phyloP scores from a whole-genome alignment of 2,113 vertebrate species.

The Oceanites oceanicus region DNA sequence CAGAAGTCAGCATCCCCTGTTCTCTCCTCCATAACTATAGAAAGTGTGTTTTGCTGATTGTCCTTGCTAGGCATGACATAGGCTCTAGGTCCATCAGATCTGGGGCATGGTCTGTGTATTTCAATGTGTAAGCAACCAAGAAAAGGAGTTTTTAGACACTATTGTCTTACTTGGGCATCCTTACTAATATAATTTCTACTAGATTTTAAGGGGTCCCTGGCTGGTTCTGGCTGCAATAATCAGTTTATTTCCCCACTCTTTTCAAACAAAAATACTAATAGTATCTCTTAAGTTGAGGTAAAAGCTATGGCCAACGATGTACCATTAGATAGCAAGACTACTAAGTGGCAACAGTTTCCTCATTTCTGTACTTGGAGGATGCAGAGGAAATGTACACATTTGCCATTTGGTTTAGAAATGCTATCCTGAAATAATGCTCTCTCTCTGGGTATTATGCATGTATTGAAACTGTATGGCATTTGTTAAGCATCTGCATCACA shows the following conservation, averaged over 20 bases:
- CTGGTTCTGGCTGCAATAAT: neutral
- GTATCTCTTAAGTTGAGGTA: neutral
- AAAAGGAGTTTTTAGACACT: neutral
- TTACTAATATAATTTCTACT: neutral
- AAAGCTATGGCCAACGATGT: neutral
- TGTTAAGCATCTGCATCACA: neutral
- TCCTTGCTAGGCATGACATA: neutral
- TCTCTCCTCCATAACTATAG: neutral
- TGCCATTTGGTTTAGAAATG: neutral
- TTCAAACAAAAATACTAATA: neutral
- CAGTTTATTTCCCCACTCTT: slow-evolving; percentile 35
- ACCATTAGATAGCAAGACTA: neutral
- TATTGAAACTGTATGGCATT: neutral
- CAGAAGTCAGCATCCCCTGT: neutral
- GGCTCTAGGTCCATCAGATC: neutral
- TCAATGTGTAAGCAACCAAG: neutral
- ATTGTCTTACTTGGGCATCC: neutral
- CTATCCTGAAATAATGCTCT: fast-evolving
- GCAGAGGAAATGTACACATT: neutral
- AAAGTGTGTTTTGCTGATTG: neutral
- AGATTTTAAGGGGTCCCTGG: neutral
- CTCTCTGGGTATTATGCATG: neutral
- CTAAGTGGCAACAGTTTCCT: neutral
- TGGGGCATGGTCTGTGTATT: neutral
- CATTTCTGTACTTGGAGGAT: neutral